Evolutionary conservation across 23 tunicate species (phyloP), one percentile per base, ranked within the genome.

Genomic region (Diplosoma virens): DNA sequence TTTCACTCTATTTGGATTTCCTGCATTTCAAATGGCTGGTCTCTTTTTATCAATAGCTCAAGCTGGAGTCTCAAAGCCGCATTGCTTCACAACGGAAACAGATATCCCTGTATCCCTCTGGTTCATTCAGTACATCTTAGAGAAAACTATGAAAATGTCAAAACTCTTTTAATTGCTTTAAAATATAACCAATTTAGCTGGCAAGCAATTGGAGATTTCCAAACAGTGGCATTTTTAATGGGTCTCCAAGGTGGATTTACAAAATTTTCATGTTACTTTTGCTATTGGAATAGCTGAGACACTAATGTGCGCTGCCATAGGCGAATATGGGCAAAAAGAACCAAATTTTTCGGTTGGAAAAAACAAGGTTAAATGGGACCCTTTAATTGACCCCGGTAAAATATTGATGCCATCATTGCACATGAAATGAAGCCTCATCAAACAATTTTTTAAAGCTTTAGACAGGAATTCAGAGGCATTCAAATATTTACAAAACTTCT

Each of bases 341-440:
- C 75, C 54, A 17, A 68, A 7, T 68, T 34, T 68, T n/a, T 68
- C 54, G 18, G 75, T 68, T 68, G 54, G 75, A 26, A 68, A 68
- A 68, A 68, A n/a, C n/a, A n/a, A 68, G 14, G 54, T 34, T 20
- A 65, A 65, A 24, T 58, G 65, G 65, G 65, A 58, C 65, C 65
- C 23, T 58, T 28, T 64, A 68, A 68, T 36, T 68, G 54, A 68
- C 7, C 52, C 52, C 27, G 37, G 75, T 26, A 36, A 68, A 68
- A 68, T 68, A 36, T 68, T 36, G 75, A 68, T 68, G 75, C 26
- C 75, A 34, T 26, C 75, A 54, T 68, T 68, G 75, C 75, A 68
- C 54, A 36, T 34, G 37, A 34, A 68, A 68, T 36, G 35, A 54
- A 26, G 54, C 54, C n/a, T 68, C 37, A 68, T 68, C 75, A 68